These are phyloP conservation scores for Anodontia alba DNA, from an alignment of 2,888 invertebrate species.

Conservation along the genomic window DNA sequence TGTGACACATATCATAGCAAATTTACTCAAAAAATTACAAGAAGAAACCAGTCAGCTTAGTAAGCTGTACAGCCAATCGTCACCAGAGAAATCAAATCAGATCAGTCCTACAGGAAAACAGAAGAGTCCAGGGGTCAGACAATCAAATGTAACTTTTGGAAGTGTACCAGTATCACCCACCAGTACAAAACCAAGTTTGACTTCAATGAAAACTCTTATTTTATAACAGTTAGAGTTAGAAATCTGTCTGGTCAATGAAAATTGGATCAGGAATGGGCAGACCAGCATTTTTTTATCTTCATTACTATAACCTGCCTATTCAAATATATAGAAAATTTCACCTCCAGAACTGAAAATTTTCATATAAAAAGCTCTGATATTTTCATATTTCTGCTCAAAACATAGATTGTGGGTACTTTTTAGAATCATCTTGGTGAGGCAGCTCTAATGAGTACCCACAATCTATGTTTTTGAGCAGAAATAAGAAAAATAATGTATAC, in stretches of 20 bases:
- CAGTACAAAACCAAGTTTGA: slow-evolving; percentile 28
- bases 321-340: no score
- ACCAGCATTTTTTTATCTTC: no score
- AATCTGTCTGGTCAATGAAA: neutral
- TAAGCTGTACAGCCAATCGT: neutral
- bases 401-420: no score
- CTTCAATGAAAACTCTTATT: slow-evolving; percentile 44
- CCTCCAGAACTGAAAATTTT: no score
- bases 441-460: no score
- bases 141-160: slow-evolving; percentile 5
- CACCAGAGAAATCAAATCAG: neutral
- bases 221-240: slow-evolving; percentile 23
- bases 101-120: slow-evolving; percentile 1
- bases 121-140: slow-evolving; percentile 2
- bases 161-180: neutral
- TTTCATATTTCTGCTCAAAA: no score
- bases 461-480: no score
- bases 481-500: no score
- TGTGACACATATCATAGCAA: slow-evolving; percentile 56
- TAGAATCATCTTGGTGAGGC: no score
- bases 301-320: no score
- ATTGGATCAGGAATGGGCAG: no score
- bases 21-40: slow-evolving; percentile 60
- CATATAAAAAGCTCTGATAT: no score
- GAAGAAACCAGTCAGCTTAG: slow-evolving; percentile 22